These are phyloP conservation scores for Aphelenchoides besseyi DNA, from an alignment of 1,140 invertebrate species.

Conservation along the genomic window DNA sequence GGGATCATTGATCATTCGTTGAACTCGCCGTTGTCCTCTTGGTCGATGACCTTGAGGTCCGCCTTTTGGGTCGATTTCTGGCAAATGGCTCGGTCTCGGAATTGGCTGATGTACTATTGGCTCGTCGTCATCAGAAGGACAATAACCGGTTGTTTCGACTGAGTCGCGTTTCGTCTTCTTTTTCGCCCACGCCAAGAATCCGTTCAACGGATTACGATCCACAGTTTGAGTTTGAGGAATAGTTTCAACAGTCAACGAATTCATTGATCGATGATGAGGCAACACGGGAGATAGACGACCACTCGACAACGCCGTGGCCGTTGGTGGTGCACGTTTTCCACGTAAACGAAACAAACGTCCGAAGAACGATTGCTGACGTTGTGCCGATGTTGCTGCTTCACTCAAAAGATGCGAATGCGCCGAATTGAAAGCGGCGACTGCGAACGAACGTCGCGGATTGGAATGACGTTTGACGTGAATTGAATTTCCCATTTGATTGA, in stretches of 20 bases:
- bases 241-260: neutral
- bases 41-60: constrained; percentile 3
- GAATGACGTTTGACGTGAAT: neutral
- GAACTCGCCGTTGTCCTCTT: neutral
- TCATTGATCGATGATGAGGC: neutral
- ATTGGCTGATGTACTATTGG: neutral
- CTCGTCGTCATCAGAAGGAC: neutral
- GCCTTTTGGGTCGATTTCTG: constrained; percentile 3
- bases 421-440: neutral
- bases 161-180: neutral
- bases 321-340: neutral
- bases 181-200: neutral
- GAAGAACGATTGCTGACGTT: neutral
- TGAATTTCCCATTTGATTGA: neutral
- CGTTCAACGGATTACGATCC: neutral
- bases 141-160: neutral
- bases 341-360: neutral
- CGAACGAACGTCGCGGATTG: neutral
- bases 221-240: neutral
- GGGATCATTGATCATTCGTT: constrained; percentile 11
- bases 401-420: neutral
- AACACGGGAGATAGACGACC: neutral
- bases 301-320: neutral
- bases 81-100: neutral
- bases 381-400: neutral